Percentiles rank a stretch among this genome's conserved stretches.
Conservation (phyloP, 2,797 vertebrate genomes). For the Limnodromus scolopaceus region DNA sequence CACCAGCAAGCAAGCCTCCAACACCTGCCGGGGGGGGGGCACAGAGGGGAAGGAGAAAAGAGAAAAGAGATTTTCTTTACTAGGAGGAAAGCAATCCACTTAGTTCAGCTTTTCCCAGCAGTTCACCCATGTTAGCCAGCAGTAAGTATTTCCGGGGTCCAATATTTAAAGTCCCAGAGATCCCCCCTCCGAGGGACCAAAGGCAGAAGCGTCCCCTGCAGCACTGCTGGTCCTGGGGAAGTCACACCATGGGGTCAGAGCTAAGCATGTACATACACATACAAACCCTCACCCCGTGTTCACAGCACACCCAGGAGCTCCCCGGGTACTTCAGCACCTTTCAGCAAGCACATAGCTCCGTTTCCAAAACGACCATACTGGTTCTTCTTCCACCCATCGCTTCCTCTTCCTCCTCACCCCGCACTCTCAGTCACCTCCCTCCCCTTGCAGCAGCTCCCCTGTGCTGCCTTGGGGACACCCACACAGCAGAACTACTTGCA, state of each 20-base stretch:
- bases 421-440: fast-evolving
- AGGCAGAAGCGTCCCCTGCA: not conserved
- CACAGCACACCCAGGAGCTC: not conserved
- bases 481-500: not conserved
- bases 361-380: not conserved
- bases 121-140: not conserved
- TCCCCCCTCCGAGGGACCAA: not conserved
- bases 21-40: conserved; percentile 41
- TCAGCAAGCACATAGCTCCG: not conserved
- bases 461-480: not conserved
- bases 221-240: not conserved
- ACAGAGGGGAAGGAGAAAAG: not conserved
- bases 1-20: not conserved
- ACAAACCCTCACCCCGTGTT: not conserved
- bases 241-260: fast-evolving
- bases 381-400: not conserved
- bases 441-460: not conserved
- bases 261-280: not conserved
- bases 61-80: conserved; percentile 18
- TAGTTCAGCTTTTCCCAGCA: not conserved
- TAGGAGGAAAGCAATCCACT: not conserved
- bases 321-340: not conserved
- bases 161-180: not conserved
- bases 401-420: not conserved
- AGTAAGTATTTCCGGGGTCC: not conserved